Base-by-base conservation (phyloP, 2,888 invertebrate species). In the Tipula vernalis region DNA sequence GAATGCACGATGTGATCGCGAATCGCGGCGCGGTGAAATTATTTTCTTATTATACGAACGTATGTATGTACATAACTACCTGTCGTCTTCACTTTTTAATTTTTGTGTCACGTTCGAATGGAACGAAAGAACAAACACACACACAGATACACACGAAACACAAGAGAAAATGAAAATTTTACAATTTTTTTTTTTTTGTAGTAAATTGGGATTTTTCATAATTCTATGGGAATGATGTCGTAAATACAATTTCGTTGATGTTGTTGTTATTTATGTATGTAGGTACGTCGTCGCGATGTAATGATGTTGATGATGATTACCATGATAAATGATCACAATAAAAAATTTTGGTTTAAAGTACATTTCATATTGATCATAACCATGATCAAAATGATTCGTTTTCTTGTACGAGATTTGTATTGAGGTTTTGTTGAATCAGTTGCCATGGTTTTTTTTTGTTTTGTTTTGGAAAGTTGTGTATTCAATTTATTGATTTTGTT, bases 81-180 rank as follows among this genome's bases (percentile, higher is more conserved):
- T 71, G 71, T 71, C 71, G 71, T 71, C 71, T 71, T 71, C 71
- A 71, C 71, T 71, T 71, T 71, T 71, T 71, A 71, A 71, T 71
- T 71, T 71, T 71, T 71, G 71, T 71, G 71, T 71, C 71, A 71
- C 71, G 71, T 71, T 71, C 71, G 71, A 71, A 71, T 28, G 71
- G 71, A 71, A 71, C 28, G 6, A 71, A 71, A 0, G 2, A 28
- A 28, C 28, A 28, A 0, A 28, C 28, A 28, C 28, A 28, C 1
- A 28, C 28, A 28, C 28, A 28, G 10, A 28, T n/a, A 28, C n/a
- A n/a, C n/a, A n/a, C n/a, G n/a, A n/a, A n/a, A 71, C n/a, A 28
- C 10, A 28, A 71, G 71, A 71, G 71, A 71, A 71, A 71, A 71
- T 71, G 71, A 71, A 51, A 51, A 71, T 28, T 71, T 57, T 44